Base-by-base conservation (phyloP, 2,888 invertebrate species). In the Augiades crinisus region DNA sequence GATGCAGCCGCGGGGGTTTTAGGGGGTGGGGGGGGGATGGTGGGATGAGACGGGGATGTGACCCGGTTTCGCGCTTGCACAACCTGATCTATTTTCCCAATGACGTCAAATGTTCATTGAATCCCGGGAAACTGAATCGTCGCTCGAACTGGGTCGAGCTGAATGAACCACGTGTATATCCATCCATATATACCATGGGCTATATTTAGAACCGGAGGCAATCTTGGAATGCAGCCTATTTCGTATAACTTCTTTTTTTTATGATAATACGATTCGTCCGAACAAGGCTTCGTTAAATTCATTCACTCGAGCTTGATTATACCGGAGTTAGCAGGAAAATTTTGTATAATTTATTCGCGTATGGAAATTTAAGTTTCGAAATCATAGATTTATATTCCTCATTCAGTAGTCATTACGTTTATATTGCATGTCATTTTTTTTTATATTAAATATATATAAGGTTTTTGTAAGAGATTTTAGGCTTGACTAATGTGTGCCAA, bases 51-150 rank as follows among this genome's bases (percentile, higher is more conserved):
- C 21, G 38, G 41, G 8, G 47, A 14, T 62, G 65, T 79, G 86
- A 85, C 87, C 88, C 63, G 84, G 51, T 83, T 86, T 61, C 62
- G 47, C 55, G 59, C 75, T 76, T 82, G 81, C 83, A 82, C 79
- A 81, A 71, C 78, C 79, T 83, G 81, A 64, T 70, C 83, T 74
- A 84, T 75, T 82, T 84, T 71, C 77, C 47, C 68, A 64, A 75
- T 89, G 87, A 89, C 88, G 89, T 89, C 89, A 89, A 61, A 70
- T 54, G 69, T 70, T 59, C 80, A 86, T 85, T 88, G 85, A 85
- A 85, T 76, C 80, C 80, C 76, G 72, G 66, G 65, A 59, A 75
- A 69, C 64, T 84, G 81, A 87, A 87, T 86, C 87, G 82, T 87
- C 84, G 84, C 75, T 71, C 67, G 68, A 84, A 79, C 76, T 82